Evolutionary conservation across 2,888 invertebrate genomes (phyloP).

Genomic region (Noctua janthe): DNA sequence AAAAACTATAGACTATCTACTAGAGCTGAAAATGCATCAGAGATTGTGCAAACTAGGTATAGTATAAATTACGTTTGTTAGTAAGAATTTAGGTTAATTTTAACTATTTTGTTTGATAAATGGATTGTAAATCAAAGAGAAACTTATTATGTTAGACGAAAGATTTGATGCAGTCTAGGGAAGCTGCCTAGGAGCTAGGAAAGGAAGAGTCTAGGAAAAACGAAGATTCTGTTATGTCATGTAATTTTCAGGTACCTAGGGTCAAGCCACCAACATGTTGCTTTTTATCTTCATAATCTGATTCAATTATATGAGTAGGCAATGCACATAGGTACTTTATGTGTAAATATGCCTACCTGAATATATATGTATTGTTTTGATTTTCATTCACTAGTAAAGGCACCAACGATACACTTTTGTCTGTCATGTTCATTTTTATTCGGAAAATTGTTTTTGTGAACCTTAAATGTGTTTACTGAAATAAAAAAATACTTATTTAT

Average conservation of each 20-base stretch:
- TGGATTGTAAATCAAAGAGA: background rate
- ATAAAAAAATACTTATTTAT: no score
- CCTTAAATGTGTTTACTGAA: no score
- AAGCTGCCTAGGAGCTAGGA: background rate
- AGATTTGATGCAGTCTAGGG: background rate
- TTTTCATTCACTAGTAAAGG: no score
- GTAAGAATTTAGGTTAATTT: background rate
- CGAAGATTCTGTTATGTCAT: background rate
- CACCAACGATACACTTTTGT: no score
- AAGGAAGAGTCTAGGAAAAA: background rate
- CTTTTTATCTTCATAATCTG: background rate
- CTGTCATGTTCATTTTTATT: no score
- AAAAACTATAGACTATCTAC: constrained; percentile 36
- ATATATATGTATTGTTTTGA: no score
- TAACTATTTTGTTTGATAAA: no score
- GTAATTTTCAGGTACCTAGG: background rate
- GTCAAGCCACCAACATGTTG: background rate
- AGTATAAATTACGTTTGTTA: background rate
- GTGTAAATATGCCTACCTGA: background rate
- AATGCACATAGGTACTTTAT: background rate
- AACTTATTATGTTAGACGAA: background rate
- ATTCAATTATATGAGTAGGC: background rate
- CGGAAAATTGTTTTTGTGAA: no score
- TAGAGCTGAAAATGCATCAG: constrained; percentile 40
- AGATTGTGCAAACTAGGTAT: background rate